Base-by-base conservation (phyloP, 1,140 invertebrate genomes). In the Drosophila jambulina region DNA sequence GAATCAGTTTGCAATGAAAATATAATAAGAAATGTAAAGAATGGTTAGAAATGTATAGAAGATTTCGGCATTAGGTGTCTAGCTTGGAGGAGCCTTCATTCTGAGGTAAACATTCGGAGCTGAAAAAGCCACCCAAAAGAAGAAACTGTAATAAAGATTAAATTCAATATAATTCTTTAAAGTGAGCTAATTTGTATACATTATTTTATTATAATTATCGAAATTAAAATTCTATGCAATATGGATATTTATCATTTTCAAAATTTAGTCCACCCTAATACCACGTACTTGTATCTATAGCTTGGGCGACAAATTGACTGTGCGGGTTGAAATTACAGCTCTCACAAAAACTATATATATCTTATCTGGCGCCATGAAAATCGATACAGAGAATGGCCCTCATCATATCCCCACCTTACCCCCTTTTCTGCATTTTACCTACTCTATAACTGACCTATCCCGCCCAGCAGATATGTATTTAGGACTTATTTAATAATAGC, bases 301-400 rank as follows among this genome's bases (percentile, higher is more conserved):
- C 71, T 51, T 72, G 54, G 69, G 69, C 69, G 69, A 72, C 69
- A 59, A 71, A 72, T 71, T 71, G 69, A 72, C 69, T 72, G 45
- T 40, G 27, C 36, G 48, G 46, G 42, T 64, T 76, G 61, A 63
- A 80, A 69, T 65, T 74, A 42, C 34, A 72, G 64, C 58, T 51
- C 45, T 29, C 48, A 57, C 19, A 48, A 29, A 68, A 23, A 57
- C 3, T 23, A 23, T n/a, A 72, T 49, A 69, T 46, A 83, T 84
- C 81, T 84, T 77, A 83, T 80, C 81, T 77, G 62, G 61, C 62
- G 65, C 58, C 48, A 68, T 17, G 29, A 59, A 83, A 83, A 83
- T 84, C 76, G 65, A 83, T 83, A 84, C 8, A n/a, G 40, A 42
- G 12, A 64, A 59, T 59, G 23, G 43, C 54, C 25, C 61, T 27